Evolutionary conservation across 2,888 invertebrate genomes (phyloP), one percentile per base, ranked within the genome.

Genomic region (Eilema caniola): DNA sequence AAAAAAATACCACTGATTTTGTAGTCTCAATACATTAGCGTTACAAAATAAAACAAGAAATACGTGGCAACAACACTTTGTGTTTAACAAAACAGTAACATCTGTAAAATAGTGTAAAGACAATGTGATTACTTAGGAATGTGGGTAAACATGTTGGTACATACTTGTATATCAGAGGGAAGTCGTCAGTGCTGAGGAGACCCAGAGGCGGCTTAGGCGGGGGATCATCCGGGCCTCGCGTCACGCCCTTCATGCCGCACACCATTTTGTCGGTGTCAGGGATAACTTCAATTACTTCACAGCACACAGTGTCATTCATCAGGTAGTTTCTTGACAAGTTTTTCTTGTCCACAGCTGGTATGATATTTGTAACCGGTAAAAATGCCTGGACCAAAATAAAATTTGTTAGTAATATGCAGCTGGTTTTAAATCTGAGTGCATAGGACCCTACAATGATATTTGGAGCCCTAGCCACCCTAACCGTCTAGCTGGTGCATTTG

Each of bases 221-320:
- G 72, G 97, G 97, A 86, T 97, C 97, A 85, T 97, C 96, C 31
- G 97, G 96, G 76, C 96, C 96, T 85, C 97, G 96, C 82, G 97
- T 96, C 81, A 97, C 95, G 76, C 97, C 97, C 93, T 98, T 97
- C 98, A 98, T 98, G 91, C 98, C 98, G 91, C 98, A 97, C 84
- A 97, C 97, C 95, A 98, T 97, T 95, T 98, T 98, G 95, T 98
- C 98, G 69, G 97, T 97, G 91, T 98, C 98, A 63, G 97, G 97
- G 89, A 97, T 97, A 77, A 98, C 97, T 96, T 98, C 98, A 86
- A 98, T 96, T 67, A 98, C 97, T 96, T 98, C 98, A 92, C 98
- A 98, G 96, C 98, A 97, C 72, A 98, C 97, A 84, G 97, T 97
- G 95, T 98, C 98, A 95, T 97, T 97, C 93, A 96, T 96, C 93